Conservation (phyloP, 1,140 invertebrate species). For the Subanguina moxae region DNA sequence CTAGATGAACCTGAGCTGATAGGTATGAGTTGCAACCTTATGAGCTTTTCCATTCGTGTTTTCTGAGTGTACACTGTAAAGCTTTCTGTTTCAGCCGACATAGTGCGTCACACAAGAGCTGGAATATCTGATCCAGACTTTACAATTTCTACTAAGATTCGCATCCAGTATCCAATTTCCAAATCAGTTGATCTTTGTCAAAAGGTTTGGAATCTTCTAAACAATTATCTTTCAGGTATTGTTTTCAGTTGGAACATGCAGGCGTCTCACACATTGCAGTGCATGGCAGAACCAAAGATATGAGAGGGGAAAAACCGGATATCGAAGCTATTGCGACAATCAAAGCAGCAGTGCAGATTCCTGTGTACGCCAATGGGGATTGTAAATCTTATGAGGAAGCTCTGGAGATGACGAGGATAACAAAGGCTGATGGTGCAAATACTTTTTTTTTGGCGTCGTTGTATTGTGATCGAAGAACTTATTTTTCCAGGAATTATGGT, state of each 20-base stretch:
- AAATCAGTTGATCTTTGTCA: constrained; percentile 72
- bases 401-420: constrained; percentile 66
- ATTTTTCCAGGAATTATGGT: constrained; percentile 71
- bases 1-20: constrained; percentile 78
- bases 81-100: constrained; percentile 62
- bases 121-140: constrained; percentile 70
- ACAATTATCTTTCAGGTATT: constrained; percentile 1
- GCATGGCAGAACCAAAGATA: constrained; percentile 79
- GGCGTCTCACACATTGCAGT: constrained; percentile 82
- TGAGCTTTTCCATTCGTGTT: no score
- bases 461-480: background rate
- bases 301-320: constrained; percentile 75
- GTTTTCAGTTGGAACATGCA: constrained; percentile 69
- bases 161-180: constrained; percentile 65
- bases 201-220: constrained; percentile 57
- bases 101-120: constrained; percentile 73
- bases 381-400: constrained; percentile 72
- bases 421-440: constrained; percentile 72
- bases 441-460: background rate
- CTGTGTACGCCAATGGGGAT: constrained; percentile 86
- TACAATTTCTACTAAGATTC: constrained; percentile 85
- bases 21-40: constrained; percentile 50
- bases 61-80: no score
- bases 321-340: constrained; percentile 71
- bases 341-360: constrained; percentile 71